phyloP scores from a whole-genome alignment of 2,888 invertebrate genomes.

The Creontiades dilutus region DNA sequence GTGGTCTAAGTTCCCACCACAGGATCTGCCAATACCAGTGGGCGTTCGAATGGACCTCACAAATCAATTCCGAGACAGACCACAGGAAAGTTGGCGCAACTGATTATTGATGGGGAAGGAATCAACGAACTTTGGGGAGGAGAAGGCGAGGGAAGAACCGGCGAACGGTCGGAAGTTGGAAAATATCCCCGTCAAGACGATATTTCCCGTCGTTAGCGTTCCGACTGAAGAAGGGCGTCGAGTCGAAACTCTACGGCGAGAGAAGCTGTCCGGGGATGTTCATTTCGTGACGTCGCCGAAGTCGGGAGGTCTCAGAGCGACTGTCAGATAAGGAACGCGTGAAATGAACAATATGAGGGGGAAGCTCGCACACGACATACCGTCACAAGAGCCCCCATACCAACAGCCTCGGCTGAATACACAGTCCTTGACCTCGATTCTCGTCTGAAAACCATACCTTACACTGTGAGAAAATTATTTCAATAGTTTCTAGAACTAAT shows the following conservation, averaged over 20 bases:
- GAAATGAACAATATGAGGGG: constrained; percentile 65
- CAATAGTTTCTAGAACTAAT: too few species aligned
- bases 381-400: not conserved
- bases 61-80: constrained; percentile 8
- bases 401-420: not conserved
- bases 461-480: too few species aligned
- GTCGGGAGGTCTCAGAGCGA: not conserved
- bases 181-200: not conserved
- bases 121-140: not conserved
- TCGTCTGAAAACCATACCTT: not conserved
- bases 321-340: constrained; percentile 68
- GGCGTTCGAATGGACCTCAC: not conserved
- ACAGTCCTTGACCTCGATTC: constrained; percentile 22
- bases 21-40: constrained; percentile 11
- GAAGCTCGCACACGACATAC: not conserved
- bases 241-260: not conserved
- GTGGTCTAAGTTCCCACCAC: not conserved
- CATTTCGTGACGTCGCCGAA: constrained; percentile 39
- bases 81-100: not conserved
- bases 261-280: not conserved
- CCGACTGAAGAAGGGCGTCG: not conserved
- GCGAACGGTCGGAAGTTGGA: not conserved
- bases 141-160: not conserved
- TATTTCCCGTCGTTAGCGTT: not conserved
- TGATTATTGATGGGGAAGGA: constrained; percentile 24